These are phyloP conservation scores for Spodoptera exigua DNA, from an alignment of 2,888 invertebrate genomes.

Conservation along the genomic window DNA sequence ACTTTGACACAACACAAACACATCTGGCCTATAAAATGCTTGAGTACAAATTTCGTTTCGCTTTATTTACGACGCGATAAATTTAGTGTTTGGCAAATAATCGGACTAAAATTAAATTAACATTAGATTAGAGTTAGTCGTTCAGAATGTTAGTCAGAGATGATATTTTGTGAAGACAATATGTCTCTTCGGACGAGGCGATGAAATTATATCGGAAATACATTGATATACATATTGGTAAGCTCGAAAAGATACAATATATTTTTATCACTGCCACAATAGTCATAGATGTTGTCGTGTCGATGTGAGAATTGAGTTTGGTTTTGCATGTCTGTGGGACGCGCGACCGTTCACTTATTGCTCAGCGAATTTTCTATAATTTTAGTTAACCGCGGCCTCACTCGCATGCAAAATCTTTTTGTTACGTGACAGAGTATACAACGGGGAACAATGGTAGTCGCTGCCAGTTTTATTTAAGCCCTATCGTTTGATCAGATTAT, in stretches of 20 bases:
- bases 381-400: slow-evolving; percentile 55
- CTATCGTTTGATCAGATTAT: slow-evolving; percentile 55
- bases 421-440: slow-evolving; percentile 51
- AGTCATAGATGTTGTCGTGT: slow-evolving; percentile 69
- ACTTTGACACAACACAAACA: slow-evolving; percentile 46
- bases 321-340: slow-evolving; percentile 60
- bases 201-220: slow-evolving; percentile 75
- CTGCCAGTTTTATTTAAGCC: slow-evolving; percentile 53
- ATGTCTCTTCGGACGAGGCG: slow-evolving; percentile 59
- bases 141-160: slow-evolving; percentile 75
- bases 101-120: slow-evolving; percentile 65
- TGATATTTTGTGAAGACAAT: slow-evolving; percentile 80
- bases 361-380: slow-evolving; percentile 63
- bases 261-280: slow-evolving; percentile 87
- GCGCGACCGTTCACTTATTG: slow-evolving; percentile 56
- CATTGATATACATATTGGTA: slow-evolving; percentile 65
- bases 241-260: slow-evolving; percentile 76
- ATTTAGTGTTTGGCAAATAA: slow-evolving; percentile 56
- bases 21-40: slow-evolving; percentile 75
- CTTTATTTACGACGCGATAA: slow-evolving; percentile 46
- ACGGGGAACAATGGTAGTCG: slow-evolving; percentile 64
- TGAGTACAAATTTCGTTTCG: slow-evolving; percentile 77
- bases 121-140: slow-evolving; percentile 59
- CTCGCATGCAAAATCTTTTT: slow-evolving; percentile 55
- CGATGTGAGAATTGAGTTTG: slow-evolving; percentile 55